A percentile compares a stretch with the other conserved stretches of the same genome.
phyloP scores from a whole-genome alignment of 2,113 vertebrate genomes.

The Lagopus muta region DNA sequence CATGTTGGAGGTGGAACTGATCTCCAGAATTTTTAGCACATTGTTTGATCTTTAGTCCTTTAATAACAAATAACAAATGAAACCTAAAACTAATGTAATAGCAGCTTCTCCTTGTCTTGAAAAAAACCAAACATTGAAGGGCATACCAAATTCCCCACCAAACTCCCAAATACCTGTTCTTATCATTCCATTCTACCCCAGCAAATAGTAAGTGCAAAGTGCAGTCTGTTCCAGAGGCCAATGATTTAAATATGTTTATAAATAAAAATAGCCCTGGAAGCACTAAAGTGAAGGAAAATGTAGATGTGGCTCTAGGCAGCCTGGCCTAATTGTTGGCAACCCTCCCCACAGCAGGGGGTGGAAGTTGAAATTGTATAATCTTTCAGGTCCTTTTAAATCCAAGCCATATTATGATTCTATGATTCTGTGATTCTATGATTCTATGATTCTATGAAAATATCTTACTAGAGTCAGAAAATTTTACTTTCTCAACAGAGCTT shows the following conservation, averaged over 20 bases:
- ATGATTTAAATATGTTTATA: neutral
- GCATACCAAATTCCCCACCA: neutral
- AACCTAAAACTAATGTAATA: neutral
- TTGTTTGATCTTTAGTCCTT: constrained; percentile 35
- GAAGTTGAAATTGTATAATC: too few species aligned
- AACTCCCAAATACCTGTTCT: neutral
- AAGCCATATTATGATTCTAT: too few species aligned
- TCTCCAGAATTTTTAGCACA: constrained; percentile 26
- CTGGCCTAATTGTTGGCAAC: too few species aligned
- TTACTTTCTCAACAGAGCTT: neutral
- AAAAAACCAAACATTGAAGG: neutral
- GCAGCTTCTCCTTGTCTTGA: neutral
- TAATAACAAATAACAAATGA: constrained; percentile 9
- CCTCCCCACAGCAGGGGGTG: too few species aligned
- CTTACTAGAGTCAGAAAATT: neutral
- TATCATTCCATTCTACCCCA: neutral
- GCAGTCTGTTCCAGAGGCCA: neutral
- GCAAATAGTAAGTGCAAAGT: neutral
- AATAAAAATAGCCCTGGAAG: neutral
- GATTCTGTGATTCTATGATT: too few species aligned
- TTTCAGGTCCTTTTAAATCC: too few species aligned
- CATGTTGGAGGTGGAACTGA: neutral
- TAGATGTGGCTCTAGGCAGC: too few species aligned
- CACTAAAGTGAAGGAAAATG: neutral
- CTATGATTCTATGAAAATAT: neutral